Conservation (phyloP, 2,797 vertebrate genomes). For the Poecilia velifera region DNA sequence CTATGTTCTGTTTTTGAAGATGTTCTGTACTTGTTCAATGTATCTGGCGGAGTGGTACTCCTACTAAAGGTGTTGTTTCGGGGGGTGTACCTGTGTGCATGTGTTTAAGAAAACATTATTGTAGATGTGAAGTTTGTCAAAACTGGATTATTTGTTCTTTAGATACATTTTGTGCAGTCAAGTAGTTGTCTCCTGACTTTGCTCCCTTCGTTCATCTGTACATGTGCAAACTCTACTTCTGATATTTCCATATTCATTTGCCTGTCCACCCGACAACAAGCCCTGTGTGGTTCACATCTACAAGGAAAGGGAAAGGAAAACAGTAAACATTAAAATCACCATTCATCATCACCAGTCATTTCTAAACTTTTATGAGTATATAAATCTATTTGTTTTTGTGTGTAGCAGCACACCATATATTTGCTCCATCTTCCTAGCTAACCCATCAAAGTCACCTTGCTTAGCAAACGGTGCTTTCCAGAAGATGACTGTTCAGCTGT, state of each 20-base stretch:
- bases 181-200: neutral
- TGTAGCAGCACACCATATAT: neutral
- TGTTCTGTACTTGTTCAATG: too few relatives aligned
- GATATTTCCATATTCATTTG: neutral
- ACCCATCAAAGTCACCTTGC: neutral
- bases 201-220: neutral
- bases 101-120: too few relatives aligned
- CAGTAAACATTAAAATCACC: neutral
- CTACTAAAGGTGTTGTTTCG: too few relatives aligned
- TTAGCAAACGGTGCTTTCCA: neutral
- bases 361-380: too few relatives aligned
- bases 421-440: neutral
- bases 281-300: neutral
- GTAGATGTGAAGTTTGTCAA: too few relatives aligned
- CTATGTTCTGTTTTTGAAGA: too few relatives aligned
- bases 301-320: neutral
- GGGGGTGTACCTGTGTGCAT: too few relatives aligned
- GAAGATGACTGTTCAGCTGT: neutral
- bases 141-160: too few relatives aligned
- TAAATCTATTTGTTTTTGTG: neutral
- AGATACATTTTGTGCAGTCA: too few relatives aligned
- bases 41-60: too few relatives aligned
- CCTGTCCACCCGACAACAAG: neutral
- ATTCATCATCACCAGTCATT: too few relatives aligned
- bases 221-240: neutral